These are phyloP conservation scores for Gymnorhina tibicen DNA, from an alignment of 2,113 vertebrate species.

Conservation along the genomic window DNA sequence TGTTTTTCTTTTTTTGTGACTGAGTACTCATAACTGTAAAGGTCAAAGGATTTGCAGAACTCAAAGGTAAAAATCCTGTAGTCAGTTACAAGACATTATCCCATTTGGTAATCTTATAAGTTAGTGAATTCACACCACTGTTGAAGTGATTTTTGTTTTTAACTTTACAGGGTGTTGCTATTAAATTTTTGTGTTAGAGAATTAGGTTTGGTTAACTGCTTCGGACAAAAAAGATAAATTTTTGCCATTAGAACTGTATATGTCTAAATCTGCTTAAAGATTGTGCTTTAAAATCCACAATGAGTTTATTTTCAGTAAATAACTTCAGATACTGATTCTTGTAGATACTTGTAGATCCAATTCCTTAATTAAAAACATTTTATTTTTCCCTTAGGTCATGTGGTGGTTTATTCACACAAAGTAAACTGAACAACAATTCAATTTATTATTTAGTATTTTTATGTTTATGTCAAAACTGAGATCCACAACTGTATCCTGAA, in stretches of 20 bases:
- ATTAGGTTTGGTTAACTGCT: background rate
- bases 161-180: background rate
- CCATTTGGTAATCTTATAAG: background rate
- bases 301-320: background rate
- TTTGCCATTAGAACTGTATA: background rate
- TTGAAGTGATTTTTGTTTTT: background rate
- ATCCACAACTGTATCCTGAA: background rate
- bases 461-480: background rate
- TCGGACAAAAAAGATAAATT: background rate
- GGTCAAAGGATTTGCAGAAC: background rate
- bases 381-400: background rate
- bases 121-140: background rate
- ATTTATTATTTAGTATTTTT: background rate
- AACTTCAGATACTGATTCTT: background rate
- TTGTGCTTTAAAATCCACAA: background rate
- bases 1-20: background rate
- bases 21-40: background rate
- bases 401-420: background rate
- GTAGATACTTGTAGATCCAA: background rate
- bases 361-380: background rate
- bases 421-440: background rate
- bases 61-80: background rate
- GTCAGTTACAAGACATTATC: background rate
- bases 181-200: background rate
- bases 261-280: background rate